Conservation (phyloP, 1,140 invertebrate genomes). For the Delia radicum region DNA sequence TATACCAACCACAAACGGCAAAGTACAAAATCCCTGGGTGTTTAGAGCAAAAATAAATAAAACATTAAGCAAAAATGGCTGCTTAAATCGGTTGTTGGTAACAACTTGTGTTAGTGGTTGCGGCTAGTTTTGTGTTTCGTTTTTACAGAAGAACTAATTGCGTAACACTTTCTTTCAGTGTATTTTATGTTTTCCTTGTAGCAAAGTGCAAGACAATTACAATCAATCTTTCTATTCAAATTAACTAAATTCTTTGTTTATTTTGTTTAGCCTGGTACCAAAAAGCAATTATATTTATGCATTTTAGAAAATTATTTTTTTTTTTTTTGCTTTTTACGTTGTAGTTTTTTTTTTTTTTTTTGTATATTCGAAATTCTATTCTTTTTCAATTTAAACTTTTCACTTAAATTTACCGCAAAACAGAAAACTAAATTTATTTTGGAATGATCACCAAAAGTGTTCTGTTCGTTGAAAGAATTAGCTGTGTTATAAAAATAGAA, state of each 20-base stretch:
- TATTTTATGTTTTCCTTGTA: not conserved
- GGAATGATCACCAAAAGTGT: slow-evolving; percentile 26
- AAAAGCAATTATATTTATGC: not conserved
- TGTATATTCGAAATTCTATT: slow-evolving; percentile 7
- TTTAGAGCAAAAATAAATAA: not conserved
- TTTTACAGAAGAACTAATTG: slow-evolving; percentile 26
- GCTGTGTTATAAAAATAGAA: slow-evolving; percentile 55
- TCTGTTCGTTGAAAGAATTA: slow-evolving; percentile 39
- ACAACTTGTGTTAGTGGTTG: not conserved
- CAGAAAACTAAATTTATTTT: slow-evolving; percentile 25
- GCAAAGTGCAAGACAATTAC: not conserved
- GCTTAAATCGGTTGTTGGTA: not conserved
- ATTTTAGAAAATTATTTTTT: slow-evolving; percentile 1
- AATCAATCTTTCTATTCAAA: not conserved
- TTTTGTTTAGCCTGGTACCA: not conserved
- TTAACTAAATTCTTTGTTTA: not conserved
- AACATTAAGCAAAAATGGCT: not conserved
- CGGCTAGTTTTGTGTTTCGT: slow-evolving; percentile 16
- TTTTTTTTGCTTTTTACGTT: not conserved
- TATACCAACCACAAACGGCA: not conserved
- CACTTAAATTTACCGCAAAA: not conserved
- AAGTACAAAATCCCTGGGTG: slow-evolving; percentile 2
- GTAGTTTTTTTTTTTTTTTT: not conserved
- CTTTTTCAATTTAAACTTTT: slow-evolving; percentile 17
- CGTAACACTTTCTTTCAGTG: slow-evolving; percentile 30